Percentiles rank a stretch among this genome's conserved stretches.
Evolutionary conservation across 2,797 vertebrate species (phyloP).

Genomic region (Syndactyla subalaris): DNA sequence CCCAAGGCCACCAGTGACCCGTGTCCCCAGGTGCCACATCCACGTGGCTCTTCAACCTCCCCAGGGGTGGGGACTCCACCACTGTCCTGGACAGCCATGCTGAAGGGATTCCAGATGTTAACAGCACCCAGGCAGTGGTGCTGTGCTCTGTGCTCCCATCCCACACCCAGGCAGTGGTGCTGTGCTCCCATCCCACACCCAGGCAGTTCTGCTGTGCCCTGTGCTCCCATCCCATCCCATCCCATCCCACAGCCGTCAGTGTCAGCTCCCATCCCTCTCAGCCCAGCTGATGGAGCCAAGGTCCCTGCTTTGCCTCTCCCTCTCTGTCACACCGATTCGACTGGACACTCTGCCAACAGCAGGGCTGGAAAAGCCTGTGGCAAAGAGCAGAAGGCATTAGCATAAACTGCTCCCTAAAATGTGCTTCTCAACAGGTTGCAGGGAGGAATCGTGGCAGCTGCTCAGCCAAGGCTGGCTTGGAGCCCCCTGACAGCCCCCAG

Average conservation of each 20-base stretch:
- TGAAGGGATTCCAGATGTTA: not conserved
- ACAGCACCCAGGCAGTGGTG: accelerated
- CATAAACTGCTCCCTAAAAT: not conserved
- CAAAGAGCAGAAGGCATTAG: not conserved
- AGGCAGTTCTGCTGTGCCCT: too few species aligned
- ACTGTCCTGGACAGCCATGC: not conserved
- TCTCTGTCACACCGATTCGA: not conserved
- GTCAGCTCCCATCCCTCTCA: not conserved
- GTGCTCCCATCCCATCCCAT: too few species aligned
- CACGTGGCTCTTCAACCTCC: too few species aligned
- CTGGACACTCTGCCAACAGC: not conserved
- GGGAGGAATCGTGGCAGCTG: not conserved
- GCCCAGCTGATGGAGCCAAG: not conserved
- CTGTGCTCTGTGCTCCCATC: too few species aligned
- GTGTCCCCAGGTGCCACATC: not conserved
- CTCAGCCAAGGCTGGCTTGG: not conserved
- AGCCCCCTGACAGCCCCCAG: not conserved
- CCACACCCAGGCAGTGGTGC: too few species aligned
- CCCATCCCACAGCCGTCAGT: too few species aligned
- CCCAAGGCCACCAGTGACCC: not conserved
- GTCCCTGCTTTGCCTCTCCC: not conserved
- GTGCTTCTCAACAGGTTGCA: not conserved
- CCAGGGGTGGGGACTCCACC: not conserved
- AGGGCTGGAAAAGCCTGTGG: not conserved
- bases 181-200: not conserved